These are phyloP conservation scores for Pristionchus exspectatus DNA, from an alignment of 2,888 invertebrate species.

Conservation along the genomic window DNA sequence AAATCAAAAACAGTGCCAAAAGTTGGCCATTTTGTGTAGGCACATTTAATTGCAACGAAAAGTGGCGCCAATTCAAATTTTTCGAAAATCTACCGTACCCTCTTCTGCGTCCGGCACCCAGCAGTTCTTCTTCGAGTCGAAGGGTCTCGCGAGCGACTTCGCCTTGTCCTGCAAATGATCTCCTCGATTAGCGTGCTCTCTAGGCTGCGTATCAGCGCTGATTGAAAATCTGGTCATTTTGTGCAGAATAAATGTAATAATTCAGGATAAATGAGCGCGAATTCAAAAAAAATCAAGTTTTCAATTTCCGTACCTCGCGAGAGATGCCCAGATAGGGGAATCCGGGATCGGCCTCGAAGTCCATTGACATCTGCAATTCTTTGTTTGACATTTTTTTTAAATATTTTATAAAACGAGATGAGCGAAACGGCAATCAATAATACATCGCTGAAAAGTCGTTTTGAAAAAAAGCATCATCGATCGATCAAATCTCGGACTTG, in stretches of 20 bases:
- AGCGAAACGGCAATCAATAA: no score
- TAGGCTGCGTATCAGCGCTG: constrained; percentile 64
- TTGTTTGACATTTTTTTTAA: neutral
- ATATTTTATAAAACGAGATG: no score
- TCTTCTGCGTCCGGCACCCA: constrained; percentile 76
- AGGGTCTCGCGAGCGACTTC: constrained; percentile 66
- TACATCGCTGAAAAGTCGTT: no score
- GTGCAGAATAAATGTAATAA: neutral
- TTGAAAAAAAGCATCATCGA: no score
- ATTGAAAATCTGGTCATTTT: neutral
- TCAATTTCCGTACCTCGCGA: constrained; percentile 61
- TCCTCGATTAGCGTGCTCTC: constrained; percentile 7
- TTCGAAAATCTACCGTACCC: constrained; percentile 81
- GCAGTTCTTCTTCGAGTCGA: constrained; percentile 74
- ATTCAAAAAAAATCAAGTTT: neutral
- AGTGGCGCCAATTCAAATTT: constrained; percentile 19
- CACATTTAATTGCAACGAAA: neutral
- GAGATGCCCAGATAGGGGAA: constrained; percentile 71
- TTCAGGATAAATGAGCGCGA: neutral
- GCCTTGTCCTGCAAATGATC: constrained; percentile 65
- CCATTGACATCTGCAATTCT: constrained; percentile 41
- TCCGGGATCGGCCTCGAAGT: constrained; percentile 76
- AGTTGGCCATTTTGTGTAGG: neutral
- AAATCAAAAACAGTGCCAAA: neutral
- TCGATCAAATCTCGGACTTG: no score